Base-by-base conservation (phyloP, 1,140 invertebrate species). In the Meloidogyne hapla region DNA sequence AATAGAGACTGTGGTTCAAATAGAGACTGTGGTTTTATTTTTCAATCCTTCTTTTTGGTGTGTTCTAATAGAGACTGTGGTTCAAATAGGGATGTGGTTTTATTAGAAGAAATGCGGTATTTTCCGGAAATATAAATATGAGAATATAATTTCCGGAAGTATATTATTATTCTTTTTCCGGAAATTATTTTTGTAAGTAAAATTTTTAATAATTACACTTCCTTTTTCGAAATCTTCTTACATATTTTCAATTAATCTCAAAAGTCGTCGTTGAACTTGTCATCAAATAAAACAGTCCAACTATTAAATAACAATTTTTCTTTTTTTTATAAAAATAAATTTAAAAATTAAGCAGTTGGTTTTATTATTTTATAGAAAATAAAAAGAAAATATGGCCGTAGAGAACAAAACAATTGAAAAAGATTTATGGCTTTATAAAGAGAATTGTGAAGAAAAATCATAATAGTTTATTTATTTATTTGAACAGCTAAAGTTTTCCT, bases 341-440 rank as follows among this genome's bases (percentile, higher is more conserved):
- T 56, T 56, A 56, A 56, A 45, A 56, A 56, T 56, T n/a, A 56
- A 56, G n/a, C 48, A 56, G 48, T 56, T 56, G 48, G 18, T 56
- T 48, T 18, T 48, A 15, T n/a, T 56, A n/a, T 18, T n/a, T 15
- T 45, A 15, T 42, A 48, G 18, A 48, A 18, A 48, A 48, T 18
- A 48, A 48, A 18, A 48, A n/a, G 18, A n/a, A 48, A 48, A 56
- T 33, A 33, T 33, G n/a, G n/a, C n/a, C n/a, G 33, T 33, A 33
- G 33, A 33, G 33, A 33, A n/a, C n/a, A n/a, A n/a, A 33, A 33
- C 13, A 48, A n/a, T 6, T 15, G n/a, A 56, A 56, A 56, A 56
- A 56, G 48, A 56, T 56, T 56, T 56, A 56, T 56, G 5, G 48
- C 18, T 21, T 56, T 56, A 6, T 8, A 56, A n/a, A n/a, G 8